Percentiles rank a stretch among this genome's conserved stretches.
These are phyloP conservation scores for Astreopora myriophthalma DNA, from an alignment of 64 coral and sea anemone species.

Conservation along the genomic window DNA sequence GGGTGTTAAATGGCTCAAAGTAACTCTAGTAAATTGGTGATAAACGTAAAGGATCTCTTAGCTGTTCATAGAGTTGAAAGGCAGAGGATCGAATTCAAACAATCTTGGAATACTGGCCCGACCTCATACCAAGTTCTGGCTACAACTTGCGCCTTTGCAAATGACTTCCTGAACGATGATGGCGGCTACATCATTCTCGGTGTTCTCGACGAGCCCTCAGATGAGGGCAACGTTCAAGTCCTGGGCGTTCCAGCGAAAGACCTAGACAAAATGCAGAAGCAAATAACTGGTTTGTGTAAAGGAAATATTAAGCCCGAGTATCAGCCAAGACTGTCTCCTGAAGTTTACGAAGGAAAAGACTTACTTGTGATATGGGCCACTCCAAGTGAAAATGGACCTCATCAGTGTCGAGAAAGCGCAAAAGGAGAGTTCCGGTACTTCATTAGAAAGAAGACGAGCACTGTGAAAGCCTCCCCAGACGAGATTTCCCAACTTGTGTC, in stretches of 20 bases:
- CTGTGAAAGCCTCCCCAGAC: not conserved
- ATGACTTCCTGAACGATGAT: slow-evolving; percentile 75
- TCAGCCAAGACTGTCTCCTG: slow-evolving; percentile 15
- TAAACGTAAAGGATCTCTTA: slow-evolving; percentile 36
- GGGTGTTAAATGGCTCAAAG: not conserved
- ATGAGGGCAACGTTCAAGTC: not conserved
- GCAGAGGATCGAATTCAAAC: slow-evolving; percentile 76
- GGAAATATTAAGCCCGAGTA: slow-evolving; percentile 25
- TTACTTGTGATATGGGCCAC: slow-evolving; percentile 64
- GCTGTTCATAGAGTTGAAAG: slow-evolving; percentile 52
- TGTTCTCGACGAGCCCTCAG: slow-evolving; percentile 27
- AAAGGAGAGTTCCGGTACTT: slow-evolving; percentile 18
- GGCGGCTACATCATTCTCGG: slow-evolving; percentile 79
- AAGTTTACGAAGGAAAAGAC: slow-evolving; percentile 24
- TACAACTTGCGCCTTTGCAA: slow-evolving; percentile 76
- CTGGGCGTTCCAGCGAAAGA: not conserved
- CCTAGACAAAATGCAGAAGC: slow-evolving; percentile 28
- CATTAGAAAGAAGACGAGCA: slow-evolving; percentile 42
- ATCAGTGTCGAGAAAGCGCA: slow-evolving; percentile 26
- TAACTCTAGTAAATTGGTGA: slow-evolving; percentile 31
- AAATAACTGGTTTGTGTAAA: slow-evolving; percentile 47
- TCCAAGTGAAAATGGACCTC: slow-evolving; percentile 51
- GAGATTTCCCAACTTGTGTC: not conserved
- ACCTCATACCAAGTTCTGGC: slow-evolving; percentile 66
- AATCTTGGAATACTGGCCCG: slow-evolving; percentile 56